Conservation (phyloP, 2,113 vertebrate species). For the Acrocephalus kingi region DNA sequence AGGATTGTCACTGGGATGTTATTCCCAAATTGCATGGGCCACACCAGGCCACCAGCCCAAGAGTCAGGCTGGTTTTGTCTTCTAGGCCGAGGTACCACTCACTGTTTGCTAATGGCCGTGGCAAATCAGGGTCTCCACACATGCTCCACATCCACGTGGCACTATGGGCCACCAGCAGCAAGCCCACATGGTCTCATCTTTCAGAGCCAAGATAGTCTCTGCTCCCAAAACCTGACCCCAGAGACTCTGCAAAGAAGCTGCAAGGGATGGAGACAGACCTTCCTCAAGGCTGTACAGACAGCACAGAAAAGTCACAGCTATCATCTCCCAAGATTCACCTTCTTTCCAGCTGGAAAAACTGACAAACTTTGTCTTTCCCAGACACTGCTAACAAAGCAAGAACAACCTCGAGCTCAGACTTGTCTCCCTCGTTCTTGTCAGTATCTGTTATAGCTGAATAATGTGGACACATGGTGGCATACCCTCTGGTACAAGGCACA, state of each 20-base stretch:
- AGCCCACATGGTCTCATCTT: not conserved
- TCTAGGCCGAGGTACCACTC: not conserved
- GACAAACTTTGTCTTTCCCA: not conserved
- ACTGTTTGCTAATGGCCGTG: not conserved
- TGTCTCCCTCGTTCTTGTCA: conserved; percentile 1
- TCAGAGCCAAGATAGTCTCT: not conserved
- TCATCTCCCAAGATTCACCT: not conserved
- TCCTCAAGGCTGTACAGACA: not conserved
- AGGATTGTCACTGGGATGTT: not conserved
- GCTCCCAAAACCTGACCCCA: not conserved
- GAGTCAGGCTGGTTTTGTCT: not conserved
- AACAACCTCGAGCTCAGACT: conserved; percentile 15
- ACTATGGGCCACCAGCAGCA: not conserved
- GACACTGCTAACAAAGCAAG: not conserved
- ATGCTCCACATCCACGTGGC: not conserved
- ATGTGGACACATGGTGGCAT: not conserved
- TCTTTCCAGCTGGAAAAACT: not conserved
- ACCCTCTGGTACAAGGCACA: conserved; percentile 23
- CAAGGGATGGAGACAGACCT: not conserved
- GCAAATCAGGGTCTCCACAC: not conserved
- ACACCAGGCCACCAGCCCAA: not conserved
- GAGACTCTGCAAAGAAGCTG: not conserved
- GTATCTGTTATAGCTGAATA: conserved; percentile 21
- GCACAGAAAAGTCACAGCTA: not conserved
- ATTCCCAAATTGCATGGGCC: not conserved